phyloP scores from a whole-genome alignment of 2,888 invertebrate genomes.

The Acrobasis consociella region DNA sequence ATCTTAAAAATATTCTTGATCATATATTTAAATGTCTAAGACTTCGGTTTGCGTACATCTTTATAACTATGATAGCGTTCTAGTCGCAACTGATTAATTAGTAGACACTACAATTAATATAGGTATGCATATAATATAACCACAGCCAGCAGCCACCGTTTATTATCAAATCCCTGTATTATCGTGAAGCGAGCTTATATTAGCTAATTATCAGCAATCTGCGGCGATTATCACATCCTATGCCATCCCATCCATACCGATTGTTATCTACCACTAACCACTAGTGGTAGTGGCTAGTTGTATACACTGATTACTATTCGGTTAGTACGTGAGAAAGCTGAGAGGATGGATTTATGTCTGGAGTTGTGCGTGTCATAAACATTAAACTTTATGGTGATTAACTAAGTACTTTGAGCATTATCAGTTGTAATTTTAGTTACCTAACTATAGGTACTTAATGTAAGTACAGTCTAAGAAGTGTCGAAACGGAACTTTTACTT shows the following conservation, averaged over 20 bases:
- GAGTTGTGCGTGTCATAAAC: not conserved
- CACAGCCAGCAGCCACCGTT: not conserved
- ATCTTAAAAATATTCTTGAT: too few species aligned
- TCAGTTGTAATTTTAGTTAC: not conserved
- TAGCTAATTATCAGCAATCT: not conserved
- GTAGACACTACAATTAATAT: not conserved
- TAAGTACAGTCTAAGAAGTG: too few species aligned
- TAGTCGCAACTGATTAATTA: too few species aligned
- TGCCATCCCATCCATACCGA: not conserved
- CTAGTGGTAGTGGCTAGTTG: not conserved
- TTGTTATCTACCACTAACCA: not conserved
- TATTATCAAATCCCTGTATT: not conserved
- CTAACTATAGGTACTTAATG: too few species aligned
- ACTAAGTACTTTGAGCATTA: not conserved
- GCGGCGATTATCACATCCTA: not conserved
- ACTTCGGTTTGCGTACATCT: too few species aligned
- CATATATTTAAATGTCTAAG: too few species aligned
- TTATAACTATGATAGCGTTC: too few species aligned
- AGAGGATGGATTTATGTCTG: not conserved
- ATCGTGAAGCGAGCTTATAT: not conserved
- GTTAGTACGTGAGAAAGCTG: not conserved
- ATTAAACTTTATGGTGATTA: conserved; percentile 1
- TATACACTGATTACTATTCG: not conserved
- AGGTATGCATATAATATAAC: not conserved
- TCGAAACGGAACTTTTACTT: too few species aligned